These are phyloP conservation scores for Cochlearius cochlearius DNA, from an alignment of 2,113 vertebrate genomes.

Conservation along the genomic window DNA sequence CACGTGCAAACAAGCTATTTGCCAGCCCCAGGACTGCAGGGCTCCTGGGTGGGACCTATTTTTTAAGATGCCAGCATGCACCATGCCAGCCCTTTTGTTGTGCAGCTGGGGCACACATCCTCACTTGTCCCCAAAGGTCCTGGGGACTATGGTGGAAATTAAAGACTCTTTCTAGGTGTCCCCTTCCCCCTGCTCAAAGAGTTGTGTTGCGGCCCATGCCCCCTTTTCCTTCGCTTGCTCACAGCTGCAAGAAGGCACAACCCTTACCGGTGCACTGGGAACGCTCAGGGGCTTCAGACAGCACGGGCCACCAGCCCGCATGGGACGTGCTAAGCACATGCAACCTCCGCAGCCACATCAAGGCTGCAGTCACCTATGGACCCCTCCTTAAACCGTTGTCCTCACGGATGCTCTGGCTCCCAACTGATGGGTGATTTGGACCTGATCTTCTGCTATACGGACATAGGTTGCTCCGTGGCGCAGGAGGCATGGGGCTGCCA, in stretches of 20 bases:
- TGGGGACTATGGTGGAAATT: accelerated
- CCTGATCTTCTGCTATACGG: background rate
- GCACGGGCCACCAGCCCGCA: accelerated
- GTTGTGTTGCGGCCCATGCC: background rate
- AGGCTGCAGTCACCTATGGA: background rate
- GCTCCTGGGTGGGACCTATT: accelerated
- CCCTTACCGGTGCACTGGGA: accelerated
- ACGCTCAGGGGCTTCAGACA: background rate
- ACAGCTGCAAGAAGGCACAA: background rate
- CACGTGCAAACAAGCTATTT: accelerated
- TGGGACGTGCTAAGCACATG: background rate
- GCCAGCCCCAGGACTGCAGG: background rate
- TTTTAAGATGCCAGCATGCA: background rate
- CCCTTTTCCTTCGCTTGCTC: background rate
- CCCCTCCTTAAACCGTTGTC: background rate
- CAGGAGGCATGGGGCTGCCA: background rate
- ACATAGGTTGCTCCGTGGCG: accelerated
- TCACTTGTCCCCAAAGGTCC: background rate
- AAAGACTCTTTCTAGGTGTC: background rate
- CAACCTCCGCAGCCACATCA: background rate
- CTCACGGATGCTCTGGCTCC: background rate
- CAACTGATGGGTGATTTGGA: accelerated
- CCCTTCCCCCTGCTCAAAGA: background rate
- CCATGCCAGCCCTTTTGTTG: background rate
- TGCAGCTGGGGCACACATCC: background rate